A percentile compares a stretch with the other conserved stretches of the same genome.
These are phyloP conservation scores for Prenolepis imparis DNA, from an alignment of 2,888 invertebrate genomes.

Conservation along the genomic window DNA sequence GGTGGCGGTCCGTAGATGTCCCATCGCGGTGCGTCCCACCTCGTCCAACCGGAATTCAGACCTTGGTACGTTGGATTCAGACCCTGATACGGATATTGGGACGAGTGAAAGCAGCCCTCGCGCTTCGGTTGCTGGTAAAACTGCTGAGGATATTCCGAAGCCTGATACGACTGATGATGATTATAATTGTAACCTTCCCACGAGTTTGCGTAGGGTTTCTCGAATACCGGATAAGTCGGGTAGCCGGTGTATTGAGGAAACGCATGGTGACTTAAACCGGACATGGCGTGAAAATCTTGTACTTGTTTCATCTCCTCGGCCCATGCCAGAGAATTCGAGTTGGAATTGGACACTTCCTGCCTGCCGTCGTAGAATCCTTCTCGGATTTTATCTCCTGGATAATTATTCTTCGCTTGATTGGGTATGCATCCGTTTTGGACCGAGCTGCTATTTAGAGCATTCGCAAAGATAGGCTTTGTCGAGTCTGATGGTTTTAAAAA, in stretches of 20 bases:
- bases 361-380: constrained; percentile 79
- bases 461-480: constrained; percentile 85
- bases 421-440: constrained; percentile 64
- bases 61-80: constrained; percentile 81
- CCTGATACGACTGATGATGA: constrained; percentile 89
- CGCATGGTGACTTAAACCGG: constrained; percentile 78
- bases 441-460: constrained; percentile 65
- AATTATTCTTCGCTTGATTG: constrained; percentile 74
- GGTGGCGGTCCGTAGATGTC: constrained; percentile 85
- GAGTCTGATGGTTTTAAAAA: constrained; percentile 90
- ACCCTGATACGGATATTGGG: constrained; percentile 84
- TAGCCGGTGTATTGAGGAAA: constrained; percentile 87
- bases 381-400: constrained; percentile 79
- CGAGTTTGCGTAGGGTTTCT: constrained; percentile 84
- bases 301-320: constrained; percentile 84
- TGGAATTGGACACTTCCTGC: constrained; percentile 77
- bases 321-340: constrained; percentile 79
- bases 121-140: constrained; percentile 87
- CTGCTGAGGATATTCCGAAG: constrained; percentile 88
- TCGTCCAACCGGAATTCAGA: constrained; percentile 82
- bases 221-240: constrained; percentile 88
- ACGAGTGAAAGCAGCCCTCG: constrained; percentile 81
- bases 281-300: constrained; percentile 82
- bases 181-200: constrained; percentile 87
- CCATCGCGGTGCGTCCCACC: constrained; percentile 85